These are phyloP conservation scores for Centroberyx gerrardi DNA, from an alignment of 2,797 vertebrate species.

Conservation along the genomic window DNA sequence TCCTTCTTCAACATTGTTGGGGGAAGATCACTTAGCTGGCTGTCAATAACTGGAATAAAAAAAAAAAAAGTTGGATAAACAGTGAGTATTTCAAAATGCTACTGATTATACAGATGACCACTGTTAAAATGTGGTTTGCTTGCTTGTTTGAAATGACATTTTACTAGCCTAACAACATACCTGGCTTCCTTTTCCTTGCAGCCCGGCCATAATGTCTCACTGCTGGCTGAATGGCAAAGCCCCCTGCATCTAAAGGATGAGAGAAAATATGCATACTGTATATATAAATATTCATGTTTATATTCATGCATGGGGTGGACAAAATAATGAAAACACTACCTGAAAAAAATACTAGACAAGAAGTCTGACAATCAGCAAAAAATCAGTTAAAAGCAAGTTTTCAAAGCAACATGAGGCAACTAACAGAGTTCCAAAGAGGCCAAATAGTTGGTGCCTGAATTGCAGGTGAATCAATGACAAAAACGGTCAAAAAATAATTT, in stretches of 20 bases:
- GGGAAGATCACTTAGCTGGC: slow-evolving; percentile 90
- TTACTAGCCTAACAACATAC: slow-evolving; percentile 69
- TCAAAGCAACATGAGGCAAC: no score
- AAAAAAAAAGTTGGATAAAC: slow-evolving; percentile 13
- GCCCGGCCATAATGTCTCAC: slow-evolving; percentile 86
- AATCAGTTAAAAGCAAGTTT: neutral
- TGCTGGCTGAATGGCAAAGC: slow-evolving; percentile 70
- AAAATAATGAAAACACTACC: neutral
- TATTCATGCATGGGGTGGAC: neutral
- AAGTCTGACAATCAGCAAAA: neutral
- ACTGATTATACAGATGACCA: neutral
- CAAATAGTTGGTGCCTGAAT: no score
- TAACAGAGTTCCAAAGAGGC: no score
- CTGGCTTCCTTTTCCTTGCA: slow-evolving; percentile 74
- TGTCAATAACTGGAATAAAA: slow-evolving; percentile 77
- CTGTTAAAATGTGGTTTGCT: neutral
- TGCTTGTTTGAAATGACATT: neutral
- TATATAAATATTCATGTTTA: neutral
- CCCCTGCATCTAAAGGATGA: slow-evolving; percentile 68
- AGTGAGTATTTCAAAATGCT: neutral
- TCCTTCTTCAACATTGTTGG: slow-evolving; percentile 88
- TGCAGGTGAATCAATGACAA: no score
- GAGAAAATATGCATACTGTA: neutral
- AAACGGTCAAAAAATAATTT: neutral
- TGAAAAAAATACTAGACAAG: neutral